Conservation (phyloP, 2,113 vertebrate species). For the Syrrhaptes paradoxus region DNA sequence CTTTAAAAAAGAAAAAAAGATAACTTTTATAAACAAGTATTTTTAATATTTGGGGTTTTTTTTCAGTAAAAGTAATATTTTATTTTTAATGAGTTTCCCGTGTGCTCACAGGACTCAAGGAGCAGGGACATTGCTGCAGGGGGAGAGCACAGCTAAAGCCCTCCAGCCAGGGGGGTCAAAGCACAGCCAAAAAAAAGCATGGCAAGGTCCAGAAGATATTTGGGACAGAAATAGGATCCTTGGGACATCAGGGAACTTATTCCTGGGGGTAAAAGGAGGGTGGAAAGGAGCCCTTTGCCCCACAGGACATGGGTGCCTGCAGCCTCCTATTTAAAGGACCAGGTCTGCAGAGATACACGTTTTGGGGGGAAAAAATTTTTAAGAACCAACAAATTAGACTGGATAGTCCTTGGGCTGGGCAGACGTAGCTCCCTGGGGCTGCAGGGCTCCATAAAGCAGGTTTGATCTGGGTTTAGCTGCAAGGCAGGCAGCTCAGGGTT, state of each 20-base stretch:
- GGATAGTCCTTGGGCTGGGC: neutral
- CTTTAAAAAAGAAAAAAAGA: neutral
- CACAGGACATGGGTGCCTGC: fast-evolving
- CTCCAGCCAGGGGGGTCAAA: no score
- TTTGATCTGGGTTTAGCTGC: neutral
- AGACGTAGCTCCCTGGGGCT: no score
- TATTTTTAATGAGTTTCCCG: neutral
- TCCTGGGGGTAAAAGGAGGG: neutral
- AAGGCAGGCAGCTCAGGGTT: neutral
- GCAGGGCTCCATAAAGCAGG: neutral
- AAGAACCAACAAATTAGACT: neutral
- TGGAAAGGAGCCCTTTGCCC: neutral
- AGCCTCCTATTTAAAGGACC: no score
- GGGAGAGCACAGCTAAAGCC: neutral
- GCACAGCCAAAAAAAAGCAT: neutral
- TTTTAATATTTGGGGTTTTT: no score
- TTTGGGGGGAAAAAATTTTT: no score
- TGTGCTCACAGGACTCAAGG: neutral
- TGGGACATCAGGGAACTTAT: neutral
- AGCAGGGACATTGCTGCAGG: neutral
- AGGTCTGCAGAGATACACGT: neutral
- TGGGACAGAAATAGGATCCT: neutral
- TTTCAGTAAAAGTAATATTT: neutral
- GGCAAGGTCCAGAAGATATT: neutral
- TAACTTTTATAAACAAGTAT: neutral